A percentile compares a stretch with the other conserved stretches of the same genome.
Evolutionary conservation across 2,113 vertebrate genomes (phyloP).

Genomic region (Collichthys lucidus): DNA sequence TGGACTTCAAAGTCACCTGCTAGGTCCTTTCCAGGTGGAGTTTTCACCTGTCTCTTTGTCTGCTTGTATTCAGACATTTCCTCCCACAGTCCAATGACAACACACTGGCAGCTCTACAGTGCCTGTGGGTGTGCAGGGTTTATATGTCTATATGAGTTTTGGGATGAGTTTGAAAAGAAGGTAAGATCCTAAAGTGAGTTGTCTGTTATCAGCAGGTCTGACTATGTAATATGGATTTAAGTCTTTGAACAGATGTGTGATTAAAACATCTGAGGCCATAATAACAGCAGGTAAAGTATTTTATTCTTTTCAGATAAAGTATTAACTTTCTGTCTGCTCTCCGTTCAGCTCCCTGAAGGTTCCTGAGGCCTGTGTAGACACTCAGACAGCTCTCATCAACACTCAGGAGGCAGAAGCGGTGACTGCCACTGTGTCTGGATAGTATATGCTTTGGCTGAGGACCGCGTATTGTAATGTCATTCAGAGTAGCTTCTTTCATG

Average conservation of each 20-base stretch:
- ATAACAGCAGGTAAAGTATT: background rate
- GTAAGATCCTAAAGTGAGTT: slow-evolving; percentile 70
- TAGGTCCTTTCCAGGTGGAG: too few species aligned
- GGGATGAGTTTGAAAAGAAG: slow-evolving; percentile 91
- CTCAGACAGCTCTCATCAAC: slow-evolving; percentile 82
- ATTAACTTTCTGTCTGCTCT: background rate
- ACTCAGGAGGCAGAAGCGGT: slow-evolving; percentile 89
- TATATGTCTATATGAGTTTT: background rate
- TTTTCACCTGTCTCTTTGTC: too few species aligned
- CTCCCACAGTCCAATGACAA: too few species aligned
- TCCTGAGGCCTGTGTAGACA: slow-evolving; percentile 88
- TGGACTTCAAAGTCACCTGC: background rate
- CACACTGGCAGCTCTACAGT: background rate
- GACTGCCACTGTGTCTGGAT: slow-evolving; percentile 67
- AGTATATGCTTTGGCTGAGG: too few species aligned
- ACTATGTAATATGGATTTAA: background rate
- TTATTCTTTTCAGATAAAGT: background rate
- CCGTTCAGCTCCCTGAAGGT: slow-evolving; percentile 85
- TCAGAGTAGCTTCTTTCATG: too few species aligned
- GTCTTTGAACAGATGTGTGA: background rate
- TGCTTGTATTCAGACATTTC: too few species aligned
- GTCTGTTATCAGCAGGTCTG: background rate
- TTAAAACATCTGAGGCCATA: background rate
- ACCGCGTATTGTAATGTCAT: too few species aligned
- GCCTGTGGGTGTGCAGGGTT: background rate